Base-by-base conservation (phyloP, 2,888 invertebrate genomes). In the Pilophorus perplexus region DNA sequence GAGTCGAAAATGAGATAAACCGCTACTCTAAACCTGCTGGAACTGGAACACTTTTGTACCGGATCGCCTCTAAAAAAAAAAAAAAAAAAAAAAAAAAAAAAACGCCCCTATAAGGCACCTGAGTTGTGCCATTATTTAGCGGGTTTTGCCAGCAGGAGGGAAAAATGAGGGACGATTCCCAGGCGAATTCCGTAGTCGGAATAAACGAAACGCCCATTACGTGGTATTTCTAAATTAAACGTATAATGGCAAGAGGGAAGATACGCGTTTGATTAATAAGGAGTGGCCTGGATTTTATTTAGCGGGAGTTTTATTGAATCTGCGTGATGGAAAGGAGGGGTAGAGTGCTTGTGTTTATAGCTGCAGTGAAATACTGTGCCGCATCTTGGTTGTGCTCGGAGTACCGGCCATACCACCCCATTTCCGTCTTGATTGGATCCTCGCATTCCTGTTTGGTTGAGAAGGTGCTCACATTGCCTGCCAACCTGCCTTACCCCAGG, bases 361-460 rank as follows among this genome's bases (percentile, higher is more conserved):
- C 62, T 33, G 28, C 62, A 62, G 48, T 62, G 62, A 62, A 62
- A 46, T 62, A 62, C 62, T 46, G 62, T 62, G 48, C 28, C 62
- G 62, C 48, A 52, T 14, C 52, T 28, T n/a, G 28, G 18, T 22
- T 25, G 18, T 18, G 27, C 28, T 52, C 18, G 27, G 27, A n/a
- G n/a, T n/a, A n/a, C n/a, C n/a, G n/a, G n/a, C n/a, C n/a, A n/a
- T n/a, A n/a, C n/a, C n/a, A 2, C 33, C 33, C 25, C 25, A 25
- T 28, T 27, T 28, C 16, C 27, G 28, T 28, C 52, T 52, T 52
- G 28, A 52, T 52, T 52, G 52, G 52, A 52, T 52, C 52, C 28
- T 52, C 28, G 18, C 28, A 52, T 52, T 52, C 52, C 52, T 28
- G 52, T 50, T 50, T 27, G 50, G 25, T 50, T n/a, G n/a, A 8